phyloP scores from a whole-genome alignment of 2,797 vertebrate genomes.

The Megalops cyprinoides region DNA sequence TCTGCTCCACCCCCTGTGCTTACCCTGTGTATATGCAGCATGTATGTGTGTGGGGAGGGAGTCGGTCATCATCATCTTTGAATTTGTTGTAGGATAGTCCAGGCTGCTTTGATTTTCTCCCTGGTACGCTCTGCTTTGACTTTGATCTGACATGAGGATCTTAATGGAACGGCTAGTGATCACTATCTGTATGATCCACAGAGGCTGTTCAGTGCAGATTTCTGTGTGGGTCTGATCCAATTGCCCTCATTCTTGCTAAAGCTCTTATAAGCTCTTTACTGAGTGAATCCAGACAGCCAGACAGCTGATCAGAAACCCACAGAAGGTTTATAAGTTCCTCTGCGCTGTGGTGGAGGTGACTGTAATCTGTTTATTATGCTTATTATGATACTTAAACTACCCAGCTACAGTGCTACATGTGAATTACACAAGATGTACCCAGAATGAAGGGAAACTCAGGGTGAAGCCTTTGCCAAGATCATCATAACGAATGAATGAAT shows the following conservation, averaged over 20 bases:
- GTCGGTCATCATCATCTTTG: background rate
- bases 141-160: background rate
- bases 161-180: slow-evolving; percentile 9
- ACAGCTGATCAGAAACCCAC: background rate
- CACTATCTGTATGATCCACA: slow-evolving; percentile 29
- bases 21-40: background rate
- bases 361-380: background rate
- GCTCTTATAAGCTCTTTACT: slow-evolving; percentile 32
- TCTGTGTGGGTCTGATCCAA: slow-evolving; percentile 19
- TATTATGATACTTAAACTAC: slow-evolving; percentile 20
- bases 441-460: background rate
- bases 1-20: background rate
- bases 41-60: background rate
- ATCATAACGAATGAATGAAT: no score
- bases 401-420: no score
- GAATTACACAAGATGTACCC: background rate
- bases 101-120: background rate
- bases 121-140: background rate
- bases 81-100: background rate
- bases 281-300: background rate
- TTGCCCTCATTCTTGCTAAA: slow-evolving; percentile 33
- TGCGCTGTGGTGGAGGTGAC: background rate
- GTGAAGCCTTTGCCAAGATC: background rate
- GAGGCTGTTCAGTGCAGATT: background rate
- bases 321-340: background rate